phyloP scores from a whole-genome alignment of 2,888 invertebrate species.

The Epinotia nisella region DNA sequence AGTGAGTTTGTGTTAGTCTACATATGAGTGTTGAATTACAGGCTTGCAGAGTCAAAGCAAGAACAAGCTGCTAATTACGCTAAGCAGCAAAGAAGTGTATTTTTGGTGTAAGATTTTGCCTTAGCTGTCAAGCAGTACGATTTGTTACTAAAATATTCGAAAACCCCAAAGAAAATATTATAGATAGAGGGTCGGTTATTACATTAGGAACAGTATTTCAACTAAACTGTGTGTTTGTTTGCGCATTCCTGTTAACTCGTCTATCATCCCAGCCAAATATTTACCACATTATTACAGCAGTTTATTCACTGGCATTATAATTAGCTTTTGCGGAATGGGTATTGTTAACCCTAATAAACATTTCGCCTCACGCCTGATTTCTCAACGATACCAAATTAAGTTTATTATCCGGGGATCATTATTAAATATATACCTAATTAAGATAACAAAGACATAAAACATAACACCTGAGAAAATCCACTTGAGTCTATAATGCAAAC shows the following conservation, averaged over 20 bases:
- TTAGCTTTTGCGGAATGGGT: conserved; percentile 4
- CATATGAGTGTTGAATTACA: conserved; percentile 12
- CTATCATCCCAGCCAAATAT: background rate
- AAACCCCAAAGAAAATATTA: background rate
- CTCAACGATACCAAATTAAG: conserved; percentile 27
- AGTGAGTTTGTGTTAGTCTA: conserved; percentile 18
- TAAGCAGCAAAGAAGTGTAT: background rate
- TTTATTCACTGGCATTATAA: background rate
- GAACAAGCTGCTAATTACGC: background rate
- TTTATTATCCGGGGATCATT: conserved; percentile 22
- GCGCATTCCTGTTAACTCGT: background rate
- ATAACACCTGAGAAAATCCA: conserved; percentile 41
- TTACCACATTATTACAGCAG: background rate
- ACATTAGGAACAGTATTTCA: too few species aligned
- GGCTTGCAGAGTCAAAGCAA: background rate
- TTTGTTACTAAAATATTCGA: background rate
- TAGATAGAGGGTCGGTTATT: too few species aligned
- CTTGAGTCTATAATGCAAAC: conserved; percentile 23
- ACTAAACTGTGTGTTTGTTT: too few species aligned
- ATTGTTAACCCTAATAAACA: conserved; percentile 17
- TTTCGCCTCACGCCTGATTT: conserved; percentile 21
- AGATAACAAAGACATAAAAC: conserved; percentile 37
- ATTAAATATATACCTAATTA: conserved; percentile 41
- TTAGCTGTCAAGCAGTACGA: background rate
- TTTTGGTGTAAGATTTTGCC: background rate